Evolutionary conservation across 2,113 vertebrate species (phyloP), one percentile per base, ranked within the genome.

Genomic region (Anoura caudifer): DNA sequence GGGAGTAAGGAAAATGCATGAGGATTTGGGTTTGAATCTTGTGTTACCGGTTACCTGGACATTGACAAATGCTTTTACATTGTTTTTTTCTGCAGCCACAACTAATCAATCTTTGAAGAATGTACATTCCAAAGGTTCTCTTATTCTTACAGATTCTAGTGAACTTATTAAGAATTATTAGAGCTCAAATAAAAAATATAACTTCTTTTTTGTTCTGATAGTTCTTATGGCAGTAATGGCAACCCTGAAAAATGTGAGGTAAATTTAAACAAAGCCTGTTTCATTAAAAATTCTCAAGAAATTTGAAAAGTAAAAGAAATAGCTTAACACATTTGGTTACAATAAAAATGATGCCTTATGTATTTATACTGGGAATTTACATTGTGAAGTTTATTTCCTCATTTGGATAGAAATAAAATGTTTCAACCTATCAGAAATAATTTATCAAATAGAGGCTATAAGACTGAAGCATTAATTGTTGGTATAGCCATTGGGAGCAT

Each of bases 281-380:
- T 85, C 84, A 90, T 76, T 86, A 94, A 94, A 95, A 90, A 86
- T 90, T 69, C 43, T 69, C 43, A 89, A 79, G 14, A 95, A 76
- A 86, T 61, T 80, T 85, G n/a, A 89, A 91, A 91, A 85, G n/a
- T 50, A 45, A 97, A 95, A 63, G 10, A 79, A 91, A 38, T 33
- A 65, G 45, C 31, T 73, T 84, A 85, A 59, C 50, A 88, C 22
- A 80, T 88, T 88, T 89, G 41, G 12, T 73, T 81, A 43, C 12
- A 81, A 70, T 92, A 86, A 90, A 93, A 96, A 77, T 76, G 22
- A 85, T 56, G 15, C 16, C 24, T 75, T 94, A 85, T 69, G 38
- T 75, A 73, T 50, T 47, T 61, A 36, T 24, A 67, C 36, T 41
- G 33, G 16, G 77, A 81, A 76, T 70, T 86, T 77, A 85, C 31